These are phyloP conservation scores for Laticauda laticaudata DNA, from an alignment of 2,113 vertebrate genomes.

Conservation along the genomic window DNA sequence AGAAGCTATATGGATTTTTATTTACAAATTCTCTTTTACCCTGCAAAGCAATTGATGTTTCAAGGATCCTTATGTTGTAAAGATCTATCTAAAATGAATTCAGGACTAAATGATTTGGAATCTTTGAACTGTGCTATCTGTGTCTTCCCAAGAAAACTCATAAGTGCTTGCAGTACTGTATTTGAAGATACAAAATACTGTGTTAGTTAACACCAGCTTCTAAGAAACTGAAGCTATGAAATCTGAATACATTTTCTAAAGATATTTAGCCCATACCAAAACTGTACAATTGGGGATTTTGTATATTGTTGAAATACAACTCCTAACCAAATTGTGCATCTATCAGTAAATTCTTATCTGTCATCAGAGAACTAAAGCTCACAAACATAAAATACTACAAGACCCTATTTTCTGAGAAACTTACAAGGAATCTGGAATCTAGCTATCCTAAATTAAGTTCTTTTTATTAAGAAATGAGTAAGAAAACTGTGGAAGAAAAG, in stretches of 20 bases:
- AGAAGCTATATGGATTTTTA: neutral
- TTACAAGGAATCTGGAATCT: neutral
- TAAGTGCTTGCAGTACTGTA: neutral
- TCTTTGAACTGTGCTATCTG: neutral
- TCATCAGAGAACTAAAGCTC: neutral
- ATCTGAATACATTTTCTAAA: neutral
- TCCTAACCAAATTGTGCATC: neutral
- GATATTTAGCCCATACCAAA: neutral
- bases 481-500: neutral
- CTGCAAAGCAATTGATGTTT: fast-evolving
- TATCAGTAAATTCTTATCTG: neutral
- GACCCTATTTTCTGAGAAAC: neutral
- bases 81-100: neutral
- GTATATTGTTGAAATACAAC: neutral
- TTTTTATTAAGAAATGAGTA: neutral
- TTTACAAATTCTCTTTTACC: neutral
- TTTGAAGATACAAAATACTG: neutral
- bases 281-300: neutral
- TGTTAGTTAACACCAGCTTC: neutral
- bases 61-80: neutral
- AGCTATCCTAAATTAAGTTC: neutral
- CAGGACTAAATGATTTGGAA: neutral
- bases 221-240: neutral
- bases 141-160: neutral
- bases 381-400: neutral